Base-by-base conservation (phyloP, 1,140 invertebrate species). In the Cherax destructor region DNA sequence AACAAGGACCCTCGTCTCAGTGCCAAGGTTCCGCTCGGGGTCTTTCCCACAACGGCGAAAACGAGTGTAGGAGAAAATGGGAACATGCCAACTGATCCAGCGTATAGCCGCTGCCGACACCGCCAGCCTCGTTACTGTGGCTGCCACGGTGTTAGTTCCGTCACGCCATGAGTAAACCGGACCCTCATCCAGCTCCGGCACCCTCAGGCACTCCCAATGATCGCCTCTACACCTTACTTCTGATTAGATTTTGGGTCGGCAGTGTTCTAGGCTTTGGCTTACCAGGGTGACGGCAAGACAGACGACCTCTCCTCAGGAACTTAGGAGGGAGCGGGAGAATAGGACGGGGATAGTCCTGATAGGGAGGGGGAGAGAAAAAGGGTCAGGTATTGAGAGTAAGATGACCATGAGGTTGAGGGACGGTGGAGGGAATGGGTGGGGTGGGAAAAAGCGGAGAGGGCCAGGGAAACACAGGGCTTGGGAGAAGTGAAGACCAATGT, bases 31-130 rank as follows among this genome's bases (percentile, higher is more conserved):
- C 6, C 16, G 5, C 65, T 18, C 65, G 9, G 3, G 0, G 52
- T 10, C 52, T 56, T 56, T 13, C 18, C 78, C 78, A 50, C 49
- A 47, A 49, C 11, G 76, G 76, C 76, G 76, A 49, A 13, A 78
- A 80, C 78, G 78, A 52, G 78, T 80, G 49, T 52, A 49, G 41
- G 47, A 49, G 49, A 52, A 47, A 80, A 80, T 52, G 47, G 78
- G 78, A 49, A n/a, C 5, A 21, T 47, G 78, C 18, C n/a, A n/a
- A 24, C 78, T 80, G 78, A 80, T 80, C 78, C 78, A 50, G 18
- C 77, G 1, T 49, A 49, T 49, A n/a, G 47, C 78, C 21, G 41
- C 16, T 80, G 78, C 13, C 41, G 52, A 18, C 21, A 41, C 41
- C 76, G 6, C 4, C 30, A 6, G 18, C 78, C 78, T 41, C 76